Conservation (phyloP, 2,888 invertebrate species). For the Pristionchus entomophagus region DNA sequence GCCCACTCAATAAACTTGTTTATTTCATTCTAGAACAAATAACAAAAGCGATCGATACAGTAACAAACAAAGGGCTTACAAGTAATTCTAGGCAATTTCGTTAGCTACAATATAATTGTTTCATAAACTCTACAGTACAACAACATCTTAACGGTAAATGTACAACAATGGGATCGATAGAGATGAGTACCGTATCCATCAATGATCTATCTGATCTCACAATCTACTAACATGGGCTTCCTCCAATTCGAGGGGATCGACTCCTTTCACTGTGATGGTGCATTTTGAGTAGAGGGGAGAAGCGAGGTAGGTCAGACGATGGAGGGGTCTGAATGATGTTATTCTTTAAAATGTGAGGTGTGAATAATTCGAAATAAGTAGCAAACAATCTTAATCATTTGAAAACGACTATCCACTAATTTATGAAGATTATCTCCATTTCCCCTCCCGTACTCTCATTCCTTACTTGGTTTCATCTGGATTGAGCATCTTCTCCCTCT, state of each 20-base stretch:
- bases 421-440: not conserved
- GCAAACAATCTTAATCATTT: too few relatives aligned
- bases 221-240: conserved; percentile 30
- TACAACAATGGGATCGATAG: not conserved
- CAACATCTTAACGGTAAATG: not conserved
- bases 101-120: not conserved
- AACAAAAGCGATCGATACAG: not conserved
- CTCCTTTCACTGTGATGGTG: conserved; percentile 22
- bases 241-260: conserved; percentile 19
- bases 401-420: too few relatives aligned
- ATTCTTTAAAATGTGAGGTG: not conserved
- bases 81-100: not conserved
- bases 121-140: not conserved
- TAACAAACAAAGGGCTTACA: not conserved
- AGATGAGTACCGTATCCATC: not conserved
- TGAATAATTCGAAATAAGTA: not conserved
- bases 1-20: not conserved
- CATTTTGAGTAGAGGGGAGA: conserved; percentile 44
- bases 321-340: conserved; percentile 31
- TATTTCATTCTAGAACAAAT: not conserved
- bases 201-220: not conserved
- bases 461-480: conserved; percentile 41
- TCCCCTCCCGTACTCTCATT: not conserved
- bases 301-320: conserved; percentile 43
- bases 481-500: not conserved